Conservation (phyloP, 2,797 vertebrate species). For the Carapus acus region DNA sequence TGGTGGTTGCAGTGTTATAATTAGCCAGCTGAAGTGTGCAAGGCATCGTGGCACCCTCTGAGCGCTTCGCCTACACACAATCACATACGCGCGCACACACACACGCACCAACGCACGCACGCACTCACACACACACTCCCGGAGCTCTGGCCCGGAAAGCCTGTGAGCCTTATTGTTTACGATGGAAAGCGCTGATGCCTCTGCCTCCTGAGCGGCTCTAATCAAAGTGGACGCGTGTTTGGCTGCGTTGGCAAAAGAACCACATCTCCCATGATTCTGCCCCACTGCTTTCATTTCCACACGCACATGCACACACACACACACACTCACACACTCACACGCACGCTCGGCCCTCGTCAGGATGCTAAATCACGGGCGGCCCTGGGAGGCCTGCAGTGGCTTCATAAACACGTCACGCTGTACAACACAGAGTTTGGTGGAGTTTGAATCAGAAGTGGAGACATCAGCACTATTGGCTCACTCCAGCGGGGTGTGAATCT, state of each 20-base stretch:
- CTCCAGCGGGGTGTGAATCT: constrained; percentile 8
- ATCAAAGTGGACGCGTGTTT: constrained; percentile 61
- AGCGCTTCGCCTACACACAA: constrained; percentile 38
- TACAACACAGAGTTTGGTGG: not conserved
- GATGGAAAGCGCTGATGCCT: constrained; percentile 50
- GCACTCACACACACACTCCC: not conserved
- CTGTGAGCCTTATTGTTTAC: constrained; percentile 23
- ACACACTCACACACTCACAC: constrained; percentile 40
- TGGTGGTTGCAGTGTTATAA: constrained; percentile 57
- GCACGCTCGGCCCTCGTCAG: constrained; percentile 49
- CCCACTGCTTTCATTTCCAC: constrained; percentile 23
- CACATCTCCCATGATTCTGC: constrained; percentile 44
- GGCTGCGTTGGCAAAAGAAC: constrained; percentile 47
- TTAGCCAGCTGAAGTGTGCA: constrained; percentile 52
- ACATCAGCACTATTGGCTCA: constrained; percentile 6
- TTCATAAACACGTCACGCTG: constrained; percentile 2
- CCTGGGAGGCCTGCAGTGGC: not conserved
- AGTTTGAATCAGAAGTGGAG: constrained; percentile 4
- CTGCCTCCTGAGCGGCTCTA: constrained; percentile 39
- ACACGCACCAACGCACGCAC: not conserved
- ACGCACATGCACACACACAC: constrained; percentile 42
- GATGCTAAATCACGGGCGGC: constrained; percentile 8
- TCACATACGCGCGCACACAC: constrained; percentile 9
- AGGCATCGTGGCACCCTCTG: constrained; percentile 29
- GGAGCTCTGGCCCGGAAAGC: too few relatives aligned